Evolutionary conservation across 1,140 invertebrate genomes (phyloP).

Genomic region (Aphis craccivora): DNA sequence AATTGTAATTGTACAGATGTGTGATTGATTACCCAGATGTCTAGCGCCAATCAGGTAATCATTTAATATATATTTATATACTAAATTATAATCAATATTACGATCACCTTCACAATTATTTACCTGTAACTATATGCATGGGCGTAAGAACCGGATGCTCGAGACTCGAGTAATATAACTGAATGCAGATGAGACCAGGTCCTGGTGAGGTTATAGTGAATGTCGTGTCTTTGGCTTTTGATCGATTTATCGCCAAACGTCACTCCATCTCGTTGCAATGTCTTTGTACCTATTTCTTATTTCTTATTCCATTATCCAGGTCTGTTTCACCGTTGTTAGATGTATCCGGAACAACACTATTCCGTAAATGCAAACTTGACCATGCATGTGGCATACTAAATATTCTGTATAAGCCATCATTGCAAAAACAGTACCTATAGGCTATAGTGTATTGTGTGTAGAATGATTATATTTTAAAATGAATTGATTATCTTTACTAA

Average conservation of each 20-base stretch:
- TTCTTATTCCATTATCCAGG: slow-evolving; percentile 53
- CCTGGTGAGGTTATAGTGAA: slow-evolving; percentile 49
- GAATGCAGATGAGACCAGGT: slow-evolving; percentile 47
- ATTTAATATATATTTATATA: slow-evolving; percentile 51
- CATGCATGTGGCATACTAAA: slow-evolving; percentile 23
- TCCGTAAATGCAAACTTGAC: slow-evolving; percentile 43
- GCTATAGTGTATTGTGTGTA: background rate
- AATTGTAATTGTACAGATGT: slow-evolving; percentile 3
- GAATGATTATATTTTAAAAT: background rate
- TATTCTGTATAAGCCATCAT: background rate
- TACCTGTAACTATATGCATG: slow-evolving; percentile 43
- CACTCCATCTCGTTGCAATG: slow-evolving; percentile 50
- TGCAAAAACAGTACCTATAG: background rate
- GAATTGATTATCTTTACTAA: background rate
- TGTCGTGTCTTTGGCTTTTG: slow-evolving; percentile 54
- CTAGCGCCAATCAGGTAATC: slow-evolving; percentile 51
- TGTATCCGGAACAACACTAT: slow-evolving; percentile 51
- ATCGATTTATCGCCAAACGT: slow-evolving; percentile 56
- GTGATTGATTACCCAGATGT: slow-evolving; percentile 53
- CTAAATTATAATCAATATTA: slow-evolving; percentile 50
- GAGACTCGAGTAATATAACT: slow-evolving; percentile 20
- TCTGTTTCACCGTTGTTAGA: slow-evolving; percentile 49
- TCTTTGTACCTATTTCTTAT: slow-evolving; percentile 49
- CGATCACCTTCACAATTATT: slow-evolving; percentile 51
- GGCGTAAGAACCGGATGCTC: slow-evolving; percentile 54